Percentiles rank a stretch among this genome's conserved stretches.
phyloP scores from a whole-genome alignment of 2,113 vertebrate species.

The Dendropsophus ebraccatus region DNA sequence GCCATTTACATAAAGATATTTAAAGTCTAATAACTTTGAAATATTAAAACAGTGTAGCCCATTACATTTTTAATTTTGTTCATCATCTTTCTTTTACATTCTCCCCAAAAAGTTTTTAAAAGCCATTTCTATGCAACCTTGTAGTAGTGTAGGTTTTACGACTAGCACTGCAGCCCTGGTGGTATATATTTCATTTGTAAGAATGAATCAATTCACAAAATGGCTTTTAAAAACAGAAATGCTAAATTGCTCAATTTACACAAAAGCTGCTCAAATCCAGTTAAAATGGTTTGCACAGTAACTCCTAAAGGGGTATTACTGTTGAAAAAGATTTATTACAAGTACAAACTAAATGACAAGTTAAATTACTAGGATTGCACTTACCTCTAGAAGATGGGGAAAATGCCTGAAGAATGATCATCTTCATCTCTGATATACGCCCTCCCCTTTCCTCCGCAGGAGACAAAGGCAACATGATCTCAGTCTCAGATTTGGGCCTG shows the following conservation, averaged over 20 bases:
- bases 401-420: too few relatives aligned
- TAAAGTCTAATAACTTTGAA: neutral
- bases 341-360: too few relatives aligned
- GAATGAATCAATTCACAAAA: neutral
- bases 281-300: too few relatives aligned
- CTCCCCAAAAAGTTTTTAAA: neutral
- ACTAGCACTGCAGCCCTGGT: neutral
- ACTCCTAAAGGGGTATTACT: too few relatives aligned
- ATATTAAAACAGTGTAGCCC: slow-evolving; percentile 1
- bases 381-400: too few relatives aligned
- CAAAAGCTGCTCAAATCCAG: neutral
- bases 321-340: too few relatives aligned
- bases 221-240: neutral
- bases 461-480: too few relatives aligned
- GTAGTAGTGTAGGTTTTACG: slow-evolving; percentile 1
- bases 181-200: neutral
- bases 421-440: too few relatives aligned
- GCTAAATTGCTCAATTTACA: neutral
- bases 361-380: too few relatives aligned
- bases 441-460: too few relatives aligned
- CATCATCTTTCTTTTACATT: neutral
- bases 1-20: slow-evolving; percentile 26
- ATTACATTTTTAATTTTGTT: neutral
- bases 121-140: neutral
- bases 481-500: too few relatives aligned